Conservation (phyloP, 2,797 vertebrate genomes). For the Eremophila alpestris region DNA sequence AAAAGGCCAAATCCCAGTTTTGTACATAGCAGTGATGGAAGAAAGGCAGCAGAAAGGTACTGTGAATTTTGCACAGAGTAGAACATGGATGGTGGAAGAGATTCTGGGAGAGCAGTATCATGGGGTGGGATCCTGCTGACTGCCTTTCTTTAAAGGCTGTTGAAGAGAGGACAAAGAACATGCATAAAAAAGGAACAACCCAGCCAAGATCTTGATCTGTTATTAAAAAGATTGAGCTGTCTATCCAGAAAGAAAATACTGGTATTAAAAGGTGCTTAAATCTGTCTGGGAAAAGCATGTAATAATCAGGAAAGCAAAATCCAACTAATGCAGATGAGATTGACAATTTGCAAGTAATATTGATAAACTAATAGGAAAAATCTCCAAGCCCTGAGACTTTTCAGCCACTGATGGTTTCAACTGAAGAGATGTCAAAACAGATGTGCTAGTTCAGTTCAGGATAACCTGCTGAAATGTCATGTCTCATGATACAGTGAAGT, state of each 20-base stretch:
- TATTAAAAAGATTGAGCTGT: not conserved
- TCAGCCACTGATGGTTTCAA: not conserved
- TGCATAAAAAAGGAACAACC: not conserved
- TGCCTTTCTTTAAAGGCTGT: not conserved
- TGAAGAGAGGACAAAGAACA: not conserved
- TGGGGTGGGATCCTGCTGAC: not conserved
- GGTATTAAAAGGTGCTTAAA: not conserved
- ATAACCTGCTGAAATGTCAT: constrained; percentile 17
- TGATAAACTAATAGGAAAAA: not conserved
- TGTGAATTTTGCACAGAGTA: not conserved
- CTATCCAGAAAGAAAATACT: not conserved
- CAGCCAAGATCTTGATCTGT: not conserved
- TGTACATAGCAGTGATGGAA: accelerated
- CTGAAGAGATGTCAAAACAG: not conserved
- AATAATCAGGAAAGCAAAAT: not conserved
- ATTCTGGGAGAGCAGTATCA: accelerated
- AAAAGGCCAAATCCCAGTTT: not conserved
- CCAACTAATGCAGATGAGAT: not conserved
- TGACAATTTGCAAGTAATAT: not conserved
- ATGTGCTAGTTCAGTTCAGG: not conserved
- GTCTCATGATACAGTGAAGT: not conserved
- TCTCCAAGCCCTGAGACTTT: not conserved
- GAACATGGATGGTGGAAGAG: not conserved
- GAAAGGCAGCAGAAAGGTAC: not conserved
- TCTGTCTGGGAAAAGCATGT: not conserved